Evolutionary conservation across 2,888 invertebrate species (phyloP), one percentile per base, ranked within the genome.

Genomic region (Tenthredo distinguenda): DNA sequence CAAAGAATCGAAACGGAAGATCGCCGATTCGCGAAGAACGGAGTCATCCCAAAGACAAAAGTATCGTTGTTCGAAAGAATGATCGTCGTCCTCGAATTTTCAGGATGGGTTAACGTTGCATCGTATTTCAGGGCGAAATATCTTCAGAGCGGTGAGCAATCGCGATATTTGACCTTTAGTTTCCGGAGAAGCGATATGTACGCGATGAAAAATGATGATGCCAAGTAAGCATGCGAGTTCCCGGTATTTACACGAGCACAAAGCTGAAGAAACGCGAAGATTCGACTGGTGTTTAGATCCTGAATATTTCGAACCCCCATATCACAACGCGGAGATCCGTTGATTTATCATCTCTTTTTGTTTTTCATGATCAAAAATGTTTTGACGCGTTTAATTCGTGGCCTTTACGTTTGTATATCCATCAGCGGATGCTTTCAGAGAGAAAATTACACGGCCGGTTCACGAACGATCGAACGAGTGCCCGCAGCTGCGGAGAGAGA

Each of bases 351-450:
- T 55, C 10, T 26, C 26, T 10, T 62, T 26, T 0, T 62, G 12
- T 12, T 62, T 12, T n/a, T 3, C 55, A 55, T 10, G 1, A 10
- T 74, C 43, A 43, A n/a, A 74, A 74, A 74, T 74, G 40, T 74
- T 74, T 74, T 74, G 40, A 74, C 72, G 72, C 72, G 43, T 40
- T 74, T 43, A 43, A 74, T 74, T 43, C 72, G 72, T 21, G 43
- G 43, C 72, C 77, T 4, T 55, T 18, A 55, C 55, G 34, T 55
- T 77, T 55, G 31, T 15, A 77, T 40, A 40, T 77, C 77, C 55
- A 37, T 77, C 55, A 55, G 5, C 77, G 77, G n/a, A 47, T 47
- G 77, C 26, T 77, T 77, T 55, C 55, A 77, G 55, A 31, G 77
- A 55, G 47, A 77, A 77, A 31, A 77, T 77, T 50, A 77, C 72